phyloP scores from a whole-genome alignment of 1,140 invertebrate species.

The Trichogramma pretiosum region DNA sequence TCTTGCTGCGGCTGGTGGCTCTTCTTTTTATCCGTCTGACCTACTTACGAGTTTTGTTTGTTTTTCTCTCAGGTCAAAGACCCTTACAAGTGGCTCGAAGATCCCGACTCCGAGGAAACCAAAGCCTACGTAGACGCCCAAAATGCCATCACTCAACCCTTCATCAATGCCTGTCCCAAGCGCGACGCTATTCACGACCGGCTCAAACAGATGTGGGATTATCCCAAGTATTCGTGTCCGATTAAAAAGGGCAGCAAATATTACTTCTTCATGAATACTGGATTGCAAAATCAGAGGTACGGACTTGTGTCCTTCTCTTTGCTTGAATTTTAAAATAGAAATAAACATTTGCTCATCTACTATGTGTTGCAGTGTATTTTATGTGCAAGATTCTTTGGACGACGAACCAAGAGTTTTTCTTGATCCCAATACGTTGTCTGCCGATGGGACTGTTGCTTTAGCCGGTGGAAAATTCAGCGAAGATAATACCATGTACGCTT shows the following conservation, averaged over 20 bases:
- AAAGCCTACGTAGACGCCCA: slow-evolving; percentile 85
- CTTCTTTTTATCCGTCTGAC: slow-evolving; percentile 12
- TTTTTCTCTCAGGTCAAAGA: slow-evolving; percentile 63
- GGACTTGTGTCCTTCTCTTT: neutral
- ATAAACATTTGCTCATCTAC: too few relatives aligned
- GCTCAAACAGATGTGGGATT: slow-evolving; percentile 90
- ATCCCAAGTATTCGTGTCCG: slow-evolving; percentile 88
- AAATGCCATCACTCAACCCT: slow-evolving; percentile 83
- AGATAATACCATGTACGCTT: slow-evolving; percentile 83
- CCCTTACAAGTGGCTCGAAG: slow-evolving; percentile 94
- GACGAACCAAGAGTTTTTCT: slow-evolving; percentile 81
- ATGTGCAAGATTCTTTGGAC: slow-evolving; percentile 76
- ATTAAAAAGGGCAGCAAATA: slow-evolving; percentile 74
- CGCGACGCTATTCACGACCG: slow-evolving; percentile 64
- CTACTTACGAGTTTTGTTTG: neutral
- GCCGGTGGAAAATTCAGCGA: slow-evolving; percentile 75
- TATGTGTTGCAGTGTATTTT: slow-evolving; percentile 73
- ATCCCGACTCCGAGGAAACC: slow-evolving; percentile 88
- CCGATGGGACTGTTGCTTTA: slow-evolving; percentile 88
- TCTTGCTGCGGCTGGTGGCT: too few relatives aligned
- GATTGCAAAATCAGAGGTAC: slow-evolving; percentile 94
- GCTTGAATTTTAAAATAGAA: neutral
- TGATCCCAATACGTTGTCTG: slow-evolving; percentile 87
- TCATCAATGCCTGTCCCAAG: slow-evolving; percentile 66
- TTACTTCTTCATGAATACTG: slow-evolving; percentile 89